Conservation (phyloP, 1,140 invertebrate species). For the Megalonaias nervosa region DNA sequence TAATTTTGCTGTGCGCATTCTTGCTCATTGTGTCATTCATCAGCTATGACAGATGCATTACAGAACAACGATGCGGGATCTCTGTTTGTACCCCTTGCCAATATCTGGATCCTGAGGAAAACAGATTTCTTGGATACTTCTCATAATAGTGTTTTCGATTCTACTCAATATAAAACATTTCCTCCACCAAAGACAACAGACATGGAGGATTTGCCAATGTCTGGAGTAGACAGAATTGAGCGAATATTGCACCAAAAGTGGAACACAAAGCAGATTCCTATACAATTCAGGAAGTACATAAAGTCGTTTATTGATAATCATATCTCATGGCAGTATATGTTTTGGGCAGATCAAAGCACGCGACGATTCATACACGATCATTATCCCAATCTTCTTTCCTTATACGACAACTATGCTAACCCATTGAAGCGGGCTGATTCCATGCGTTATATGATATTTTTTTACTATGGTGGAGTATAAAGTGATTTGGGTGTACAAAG, state of each 20-base stretch:
- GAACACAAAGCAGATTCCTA: slow-evolving; percentile 43
- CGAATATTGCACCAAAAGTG: slow-evolving; percentile 60
- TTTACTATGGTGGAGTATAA: slow-evolving; percentile 58
- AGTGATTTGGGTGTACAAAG: slow-evolving; percentile 57
- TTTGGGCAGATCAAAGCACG: slow-evolving; percentile 57
- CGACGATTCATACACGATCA: slow-evolving; percentile 41
- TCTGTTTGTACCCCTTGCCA: too few species aligned
- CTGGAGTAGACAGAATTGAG: too few species aligned
- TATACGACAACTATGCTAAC: slow-evolving; percentile 47
- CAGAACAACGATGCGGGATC: too few species aligned
- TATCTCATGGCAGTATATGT: slow-evolving; percentile 58
- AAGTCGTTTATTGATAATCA: slow-evolving; percentile 48
- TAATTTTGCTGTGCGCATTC: too few species aligned
- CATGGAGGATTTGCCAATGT: too few species aligned
- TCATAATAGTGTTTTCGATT: too few species aligned
- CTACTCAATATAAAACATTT: too few species aligned
- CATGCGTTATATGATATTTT: slow-evolving; percentile 54
- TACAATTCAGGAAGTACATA: slow-evolving; percentile 38
- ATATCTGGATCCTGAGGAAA: too few species aligned
- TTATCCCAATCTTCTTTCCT: slow-evolving; percentile 43
- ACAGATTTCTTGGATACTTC: too few species aligned
- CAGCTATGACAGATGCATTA: too few species aligned
- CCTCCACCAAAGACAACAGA: too few species aligned
- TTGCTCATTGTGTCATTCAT: too few species aligned
- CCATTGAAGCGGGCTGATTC: slow-evolving; percentile 54